phyloP scores from a whole-genome alignment of 2,797 vertebrate species.

The Myiotriccus ornatus region DNA sequence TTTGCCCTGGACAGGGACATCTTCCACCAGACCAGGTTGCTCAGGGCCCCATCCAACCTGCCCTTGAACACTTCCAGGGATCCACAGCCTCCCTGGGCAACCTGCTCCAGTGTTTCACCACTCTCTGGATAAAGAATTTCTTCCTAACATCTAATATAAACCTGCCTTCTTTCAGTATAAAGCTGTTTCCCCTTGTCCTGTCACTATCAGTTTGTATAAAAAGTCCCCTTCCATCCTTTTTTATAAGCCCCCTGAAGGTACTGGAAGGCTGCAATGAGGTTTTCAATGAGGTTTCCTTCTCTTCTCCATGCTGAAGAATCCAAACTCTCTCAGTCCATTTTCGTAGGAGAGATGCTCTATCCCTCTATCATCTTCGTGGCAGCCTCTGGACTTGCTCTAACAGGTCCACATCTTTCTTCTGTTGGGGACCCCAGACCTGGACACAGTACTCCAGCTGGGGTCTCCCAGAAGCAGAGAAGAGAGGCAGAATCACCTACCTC shows the following conservation, averaged over 20 bases:
- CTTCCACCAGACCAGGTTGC: not conserved
- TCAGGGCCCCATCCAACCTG: not conserved
- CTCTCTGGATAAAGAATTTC: not conserved
- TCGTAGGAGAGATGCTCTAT: not conserved
- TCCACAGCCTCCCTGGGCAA: not conserved
- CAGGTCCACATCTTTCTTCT: rapidly evolving
- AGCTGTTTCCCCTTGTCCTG: not conserved
- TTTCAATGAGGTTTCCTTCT: not conserved
- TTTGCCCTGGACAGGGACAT: not conserved
- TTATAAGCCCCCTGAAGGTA: not conserved
- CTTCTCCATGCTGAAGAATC: not conserved
- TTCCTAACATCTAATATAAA: not conserved
- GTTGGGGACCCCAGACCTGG: not conserved
- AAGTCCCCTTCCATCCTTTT: not conserved
- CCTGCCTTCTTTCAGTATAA: not conserved
- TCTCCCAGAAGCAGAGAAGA: rapidly evolving
- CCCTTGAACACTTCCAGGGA: not conserved
- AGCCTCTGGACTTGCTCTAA: not conserved
- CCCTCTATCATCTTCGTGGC: not conserved
- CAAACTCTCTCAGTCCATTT: not conserved
- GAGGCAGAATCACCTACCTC: not conserved
- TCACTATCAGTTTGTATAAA: not conserved
- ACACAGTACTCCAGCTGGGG: not conserved
- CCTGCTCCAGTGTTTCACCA: not conserved
- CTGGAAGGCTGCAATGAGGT: not conserved